Conservation (phyloP, 2,113 vertebrate genomes). For the Osmerus eperlanus region DNA sequence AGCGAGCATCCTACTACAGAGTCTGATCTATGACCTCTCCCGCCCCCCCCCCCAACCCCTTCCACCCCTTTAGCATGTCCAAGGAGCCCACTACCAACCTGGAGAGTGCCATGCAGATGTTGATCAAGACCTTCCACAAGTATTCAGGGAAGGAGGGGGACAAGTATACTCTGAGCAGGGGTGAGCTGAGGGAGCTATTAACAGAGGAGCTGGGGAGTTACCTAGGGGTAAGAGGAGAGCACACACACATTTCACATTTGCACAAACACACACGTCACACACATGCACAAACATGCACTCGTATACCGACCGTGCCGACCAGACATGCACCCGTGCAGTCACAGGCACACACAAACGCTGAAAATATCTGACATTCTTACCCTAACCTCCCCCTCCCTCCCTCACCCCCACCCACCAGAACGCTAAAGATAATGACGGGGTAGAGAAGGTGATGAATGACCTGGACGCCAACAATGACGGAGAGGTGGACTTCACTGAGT, state of each 20-base stretch:
- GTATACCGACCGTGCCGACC: background rate
- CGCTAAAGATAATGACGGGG: conserved; percentile 74
- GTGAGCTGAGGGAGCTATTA: conserved; percentile 82
- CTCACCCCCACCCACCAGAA: conserved; percentile 45
- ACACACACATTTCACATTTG: conserved; percentile 25
- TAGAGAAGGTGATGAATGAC: conserved; percentile 79
- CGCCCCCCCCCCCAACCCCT: background rate
- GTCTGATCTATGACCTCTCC: conserved; percentile 39
- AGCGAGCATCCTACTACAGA: conserved; percentile 50
- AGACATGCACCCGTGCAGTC: background rate
- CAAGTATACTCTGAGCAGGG: conserved; percentile 79
- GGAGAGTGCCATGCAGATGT: conserved; percentile 79
- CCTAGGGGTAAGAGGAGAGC: conserved; percentile 60
- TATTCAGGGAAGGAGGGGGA: conserved; percentile 83
- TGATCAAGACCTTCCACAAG: conserved; percentile 85
- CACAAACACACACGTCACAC: conserved; percentile 39
- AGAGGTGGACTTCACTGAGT: conserved; percentile 82
- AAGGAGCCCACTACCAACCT: conserved; percentile 76
- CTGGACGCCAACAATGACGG: conserved; percentile 78
- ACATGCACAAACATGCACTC: conserved; percentile 6
- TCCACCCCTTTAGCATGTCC: conserved; percentile 67
- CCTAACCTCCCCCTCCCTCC: background rate
- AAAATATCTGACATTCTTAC: conserved; percentile 1
- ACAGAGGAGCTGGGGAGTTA: conserved; percentile 76
- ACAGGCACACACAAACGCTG: background rate